phyloP scores from a whole-genome alignment of 2,797 vertebrate genomes.

The Hephaestus fuliginosus region DNA sequence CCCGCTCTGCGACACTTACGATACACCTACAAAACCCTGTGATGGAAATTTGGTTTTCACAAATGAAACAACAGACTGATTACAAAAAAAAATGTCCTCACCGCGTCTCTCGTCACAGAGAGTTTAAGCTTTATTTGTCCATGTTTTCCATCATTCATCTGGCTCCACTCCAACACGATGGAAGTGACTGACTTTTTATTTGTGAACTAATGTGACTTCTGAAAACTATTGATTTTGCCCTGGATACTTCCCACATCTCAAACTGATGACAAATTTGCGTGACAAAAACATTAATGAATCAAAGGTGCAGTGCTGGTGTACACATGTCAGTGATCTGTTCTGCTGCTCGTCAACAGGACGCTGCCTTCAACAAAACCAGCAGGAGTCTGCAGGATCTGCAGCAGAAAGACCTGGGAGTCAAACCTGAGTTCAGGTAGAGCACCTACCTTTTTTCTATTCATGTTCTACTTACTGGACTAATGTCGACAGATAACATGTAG shows the following conservation, averaged over 20 bases:
- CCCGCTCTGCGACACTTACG: background rate
- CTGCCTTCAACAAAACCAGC: constrained; percentile 96
- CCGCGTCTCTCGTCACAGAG: background rate
- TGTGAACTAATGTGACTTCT: background rate
- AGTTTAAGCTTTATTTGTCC: background rate
- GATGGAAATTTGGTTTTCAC: background rate
- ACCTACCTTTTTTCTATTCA: background rate
- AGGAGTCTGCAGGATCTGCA: constrained; percentile 97
- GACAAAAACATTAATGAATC: too few species aligned
- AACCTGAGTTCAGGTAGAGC: constrained; percentile 91
- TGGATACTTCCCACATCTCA: background rate
- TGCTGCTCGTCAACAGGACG: constrained; percentile 86
- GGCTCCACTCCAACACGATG: background rate
- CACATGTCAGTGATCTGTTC: background rate
- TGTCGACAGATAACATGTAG: background rate
- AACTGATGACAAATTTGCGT: background rate
- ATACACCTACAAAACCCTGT: background rate
- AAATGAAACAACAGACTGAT: too few species aligned
- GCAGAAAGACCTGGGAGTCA: constrained; percentile 95
- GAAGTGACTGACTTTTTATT: background rate
- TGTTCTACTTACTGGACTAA: background rate
- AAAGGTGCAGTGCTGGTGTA: too few species aligned
- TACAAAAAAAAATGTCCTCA: background rate
- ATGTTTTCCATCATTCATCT: background rate
- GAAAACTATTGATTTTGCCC: background rate